Evolutionary conservation across 2,797 vertebrate species (phyloP).

Genomic region (Pangasius djambal): DNA sequence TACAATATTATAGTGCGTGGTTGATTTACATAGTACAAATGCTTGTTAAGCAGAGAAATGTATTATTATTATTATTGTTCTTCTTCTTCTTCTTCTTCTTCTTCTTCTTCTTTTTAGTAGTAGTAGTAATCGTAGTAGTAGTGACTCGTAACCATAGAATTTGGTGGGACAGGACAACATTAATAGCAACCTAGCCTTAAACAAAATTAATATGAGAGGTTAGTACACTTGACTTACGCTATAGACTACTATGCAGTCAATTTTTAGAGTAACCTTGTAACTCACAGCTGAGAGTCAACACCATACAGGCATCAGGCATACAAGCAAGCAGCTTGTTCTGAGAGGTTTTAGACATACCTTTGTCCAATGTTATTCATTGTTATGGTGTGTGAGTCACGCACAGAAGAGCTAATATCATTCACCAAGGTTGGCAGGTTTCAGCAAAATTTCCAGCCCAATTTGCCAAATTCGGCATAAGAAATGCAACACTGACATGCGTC

Average conservation of each 20-base stretch:
- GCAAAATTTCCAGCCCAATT: background rate
- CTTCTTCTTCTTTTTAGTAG: background rate
- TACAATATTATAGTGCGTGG: slow-evolving; percentile 39
- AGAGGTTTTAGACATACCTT: too few species aligned
- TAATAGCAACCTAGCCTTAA: background rate
- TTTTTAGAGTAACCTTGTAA: background rate
- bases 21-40: slow-evolving; percentile 43
- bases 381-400: too few species aligned
- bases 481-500: too few species aligned
- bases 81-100: background rate
- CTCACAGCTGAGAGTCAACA: background rate
- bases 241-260: background rate
- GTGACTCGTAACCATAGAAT: background rate
- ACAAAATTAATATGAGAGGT: background rate
- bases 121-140: background rate
- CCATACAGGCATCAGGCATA: background rate
- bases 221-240: background rate
- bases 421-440: background rate
- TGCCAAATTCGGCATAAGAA: too few species aligned
- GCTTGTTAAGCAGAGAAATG: too few species aligned
- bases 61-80: background rate
- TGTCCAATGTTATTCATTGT: too few species aligned
- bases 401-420: background rate
- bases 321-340: background rate
- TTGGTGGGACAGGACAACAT: background rate